Base-by-base conservation (phyloP, 1,140 invertebrate genomes). In the Magallana gigas region DNA sequence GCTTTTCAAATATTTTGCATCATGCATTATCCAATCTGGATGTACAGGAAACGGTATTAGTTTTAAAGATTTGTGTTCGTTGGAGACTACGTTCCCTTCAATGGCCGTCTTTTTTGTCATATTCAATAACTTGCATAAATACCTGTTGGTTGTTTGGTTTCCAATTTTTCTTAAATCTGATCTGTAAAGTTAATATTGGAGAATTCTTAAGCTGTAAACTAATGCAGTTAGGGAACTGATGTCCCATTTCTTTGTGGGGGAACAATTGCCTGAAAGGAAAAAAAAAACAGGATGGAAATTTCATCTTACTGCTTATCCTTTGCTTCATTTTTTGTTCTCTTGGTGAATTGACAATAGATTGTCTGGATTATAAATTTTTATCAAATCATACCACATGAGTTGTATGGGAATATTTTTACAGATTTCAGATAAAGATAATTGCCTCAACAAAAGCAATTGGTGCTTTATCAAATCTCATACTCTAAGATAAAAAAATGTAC, bases 1-100 rank as follows among this genome's bases (percentile, higher is more conserved):
- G 68, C 68, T 76, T 76, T 76, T 76, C 68, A 76, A 76, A 76
- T 76, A 76, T 76, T 76, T 76, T 76, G 68, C 68, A 76, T 76
- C 23, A 76, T 76, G 68, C 68, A 76, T 76, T 76, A 76, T 76
- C 68, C 68, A 76, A 76, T 76, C 68, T 76, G 68, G 23, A 76
- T 29, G 23, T 76, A 29, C 23, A 23, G 23, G 8, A 29, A 76
- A 76, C 23, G 36, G 29, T 76, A 76, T 76, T 76, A 76, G 68
- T 76, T 76, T 76, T 36, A 76, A 18, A 29, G 68, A 76, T 76
- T 76, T 76, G 68, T 76, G 68, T 29, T 76, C 23, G 36, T 76
- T 76, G 23, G 23, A 29, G 68, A 29, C 68, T 36, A 29, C 29
- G 36, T 76, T 76, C 68, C 23, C 23, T 29, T 76, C 68, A 76